Evolutionary conservation across 1,140 invertebrate genomes (phyloP).

Genomic region (Brachionus asplanchnoidis): DNA sequence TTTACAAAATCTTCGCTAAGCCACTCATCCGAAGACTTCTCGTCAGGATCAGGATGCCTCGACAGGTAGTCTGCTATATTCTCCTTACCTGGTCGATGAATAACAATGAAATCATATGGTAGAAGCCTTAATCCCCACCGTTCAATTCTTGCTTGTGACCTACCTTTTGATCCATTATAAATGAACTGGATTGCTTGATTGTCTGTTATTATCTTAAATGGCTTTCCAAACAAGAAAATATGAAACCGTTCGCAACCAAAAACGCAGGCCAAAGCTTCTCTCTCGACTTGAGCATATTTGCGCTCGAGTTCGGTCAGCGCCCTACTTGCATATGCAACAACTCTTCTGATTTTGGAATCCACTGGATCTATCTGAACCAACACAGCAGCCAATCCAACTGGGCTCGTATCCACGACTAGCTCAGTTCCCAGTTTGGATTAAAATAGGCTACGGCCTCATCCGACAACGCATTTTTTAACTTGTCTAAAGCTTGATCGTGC

Average conservation of each 20-base stretch:
- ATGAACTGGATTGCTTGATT: neutral
- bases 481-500: neutral
- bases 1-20: neutral
- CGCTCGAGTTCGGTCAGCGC: slow-evolving; percentile 43
- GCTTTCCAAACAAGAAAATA: neutral
- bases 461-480: neutral
- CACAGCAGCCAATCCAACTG: neutral
- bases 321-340: slow-evolving; percentile 46
- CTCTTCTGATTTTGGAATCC: neutral
- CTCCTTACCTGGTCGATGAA: neutral
- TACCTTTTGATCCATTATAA: neutral
- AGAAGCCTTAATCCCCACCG: neutral
- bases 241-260: neutral
- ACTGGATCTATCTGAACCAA: neutral
- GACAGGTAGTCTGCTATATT: neutral
- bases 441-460: neutral
- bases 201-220: neutral
- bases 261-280: slow-evolving; percentile 44
- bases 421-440: neutral
- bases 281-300: slow-evolving; percentile 48
- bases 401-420: neutral
- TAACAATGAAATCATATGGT: neutral
- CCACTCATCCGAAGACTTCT: neutral
- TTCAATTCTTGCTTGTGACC: neutral
- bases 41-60: neutral